Evolutionary conservation across 2,797 vertebrate genomes (phyloP).

Genomic region (Hylomyscus alleni): DNA sequence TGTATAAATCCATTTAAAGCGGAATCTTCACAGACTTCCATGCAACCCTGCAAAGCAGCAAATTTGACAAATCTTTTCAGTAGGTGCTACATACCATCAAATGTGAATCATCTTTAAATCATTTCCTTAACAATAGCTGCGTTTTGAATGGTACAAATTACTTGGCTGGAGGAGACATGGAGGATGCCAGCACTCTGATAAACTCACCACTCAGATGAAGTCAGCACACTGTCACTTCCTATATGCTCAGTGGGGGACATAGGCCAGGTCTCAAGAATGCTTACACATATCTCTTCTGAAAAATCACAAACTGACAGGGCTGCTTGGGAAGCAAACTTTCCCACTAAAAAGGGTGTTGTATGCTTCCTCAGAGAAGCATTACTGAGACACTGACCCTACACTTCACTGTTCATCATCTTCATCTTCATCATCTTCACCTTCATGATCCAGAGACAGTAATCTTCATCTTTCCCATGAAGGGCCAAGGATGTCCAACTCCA

Average conservation of each 20-base stretch:
- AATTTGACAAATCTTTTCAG: constrained; percentile 75
- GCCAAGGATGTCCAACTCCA: too few species aligned
- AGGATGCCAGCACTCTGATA: constrained; percentile 59
- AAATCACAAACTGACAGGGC: neutral
- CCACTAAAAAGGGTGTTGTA: neutral
- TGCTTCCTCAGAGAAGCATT: neutral
- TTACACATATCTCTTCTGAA: neutral
- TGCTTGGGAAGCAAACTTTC: neutral
- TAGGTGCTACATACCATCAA: constrained; percentile 80
- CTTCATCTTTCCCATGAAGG: neutral
- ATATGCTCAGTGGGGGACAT: neutral
- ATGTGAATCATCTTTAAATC: constrained; percentile 80
- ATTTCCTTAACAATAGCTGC: constrained; percentile 81
- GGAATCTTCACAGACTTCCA: constrained; percentile 21
- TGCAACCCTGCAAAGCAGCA: constrained; percentile 63
- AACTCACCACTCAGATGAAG: constrained; percentile 13
- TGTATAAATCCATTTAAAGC: constrained; percentile 45
- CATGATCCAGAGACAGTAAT: neutral
- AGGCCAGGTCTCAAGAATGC: neutral
- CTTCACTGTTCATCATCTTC: neutral
- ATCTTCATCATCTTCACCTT: neutral
- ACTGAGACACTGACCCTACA: neutral
- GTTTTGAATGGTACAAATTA: constrained; percentile 78
- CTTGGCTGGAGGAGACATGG: constrained; percentile 68
- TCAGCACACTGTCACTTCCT: constrained; percentile 8